Evolutionary conservation across 2,113 vertebrate species (phyloP).

Genomic region (Spilogale gracilis): DNA sequence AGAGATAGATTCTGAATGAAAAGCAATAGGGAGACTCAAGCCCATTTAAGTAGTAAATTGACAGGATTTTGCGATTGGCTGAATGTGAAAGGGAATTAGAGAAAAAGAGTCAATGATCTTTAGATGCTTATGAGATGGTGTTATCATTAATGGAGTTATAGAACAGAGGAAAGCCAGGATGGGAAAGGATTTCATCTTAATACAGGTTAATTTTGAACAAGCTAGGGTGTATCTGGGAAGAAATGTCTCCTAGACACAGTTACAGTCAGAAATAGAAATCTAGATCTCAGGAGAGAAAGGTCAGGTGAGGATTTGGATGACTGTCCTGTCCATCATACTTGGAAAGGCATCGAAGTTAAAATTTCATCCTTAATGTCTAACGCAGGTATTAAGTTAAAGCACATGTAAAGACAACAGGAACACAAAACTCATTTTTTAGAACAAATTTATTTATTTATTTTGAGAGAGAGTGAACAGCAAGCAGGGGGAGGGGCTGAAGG

Average conservation of each 20-base stretch:
- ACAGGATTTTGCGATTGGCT: not conserved
- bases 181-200: not conserved
- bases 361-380: not conserved
- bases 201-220: not conserved
- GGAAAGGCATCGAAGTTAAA: not conserved
- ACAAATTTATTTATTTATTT: not conserved
- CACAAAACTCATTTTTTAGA: not conserved
- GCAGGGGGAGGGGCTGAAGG: accelerated
- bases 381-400: not conserved
- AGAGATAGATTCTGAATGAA: not conserved
- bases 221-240: not conserved
- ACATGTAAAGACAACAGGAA: not conserved
- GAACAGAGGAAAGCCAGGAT: not conserved
- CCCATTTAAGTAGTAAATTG: not conserved
- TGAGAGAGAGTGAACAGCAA: not conserved
- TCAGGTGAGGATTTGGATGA: not conserved
- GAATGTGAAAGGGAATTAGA: not conserved
- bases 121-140: not conserved
- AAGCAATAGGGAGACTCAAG: not conserved
- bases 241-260: not conserved
- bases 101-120: not conserved
- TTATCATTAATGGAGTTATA: not conserved
- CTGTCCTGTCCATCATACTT: not conserved
- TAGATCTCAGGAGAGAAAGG: not conserved
- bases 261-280: not conserved